Evolutionary conservation across 2,113 vertebrate species (phyloP).

Genomic region (Rynchops niger): DNA sequence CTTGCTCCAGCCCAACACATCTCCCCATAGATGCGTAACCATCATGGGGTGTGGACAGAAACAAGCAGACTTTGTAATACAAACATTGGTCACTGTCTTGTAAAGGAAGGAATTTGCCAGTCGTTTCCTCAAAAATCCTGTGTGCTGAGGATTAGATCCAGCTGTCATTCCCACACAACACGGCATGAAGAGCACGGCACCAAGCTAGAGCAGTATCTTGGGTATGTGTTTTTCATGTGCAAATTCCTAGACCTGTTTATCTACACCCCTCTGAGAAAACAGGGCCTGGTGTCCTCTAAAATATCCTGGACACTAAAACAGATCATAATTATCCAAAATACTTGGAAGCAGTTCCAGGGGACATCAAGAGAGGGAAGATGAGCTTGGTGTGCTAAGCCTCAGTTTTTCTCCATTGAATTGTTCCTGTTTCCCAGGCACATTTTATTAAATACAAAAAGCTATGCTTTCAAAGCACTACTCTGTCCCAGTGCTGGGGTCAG

Average conservation of each 20-base stretch:
- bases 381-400: background rate
- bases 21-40: background rate
- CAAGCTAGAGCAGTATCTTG: background rate
- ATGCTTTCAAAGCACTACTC: background rate
- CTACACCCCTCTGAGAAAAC: background rate
- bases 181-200: background rate
- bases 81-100: background rate
- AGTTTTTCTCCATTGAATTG: background rate
- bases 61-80: background rate
- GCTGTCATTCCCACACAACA: background rate
- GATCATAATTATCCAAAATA: background rate
- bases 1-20: background rate
- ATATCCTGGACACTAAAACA: background rate
- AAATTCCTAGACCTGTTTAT: background rate
- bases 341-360: background rate
- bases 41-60: background rate
- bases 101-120: conserved; percentile 18
- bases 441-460: background rate
- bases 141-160: background rate
- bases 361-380: background rate
- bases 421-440: background rate
- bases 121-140: conserved; percentile 17
- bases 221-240: background rate
- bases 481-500: background rate
- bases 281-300: background rate